Evolutionary conservation across 2,888 invertebrate genomes (phyloP), one percentile per base, ranked within the genome.

Genomic region (Selenia dentaria): DNA sequence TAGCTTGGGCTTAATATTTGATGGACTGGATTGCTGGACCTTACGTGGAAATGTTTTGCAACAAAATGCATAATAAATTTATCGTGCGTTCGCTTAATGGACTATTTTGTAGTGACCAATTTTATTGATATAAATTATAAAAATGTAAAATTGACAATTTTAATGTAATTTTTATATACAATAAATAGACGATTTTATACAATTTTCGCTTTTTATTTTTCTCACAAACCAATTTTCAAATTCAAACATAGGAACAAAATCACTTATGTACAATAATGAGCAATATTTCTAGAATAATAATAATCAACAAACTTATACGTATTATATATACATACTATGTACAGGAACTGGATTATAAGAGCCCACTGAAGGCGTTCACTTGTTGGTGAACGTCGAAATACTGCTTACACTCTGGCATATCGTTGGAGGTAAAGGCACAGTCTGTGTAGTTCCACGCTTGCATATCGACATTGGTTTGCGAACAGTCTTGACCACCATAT

Each of bases 91-190:
- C 81, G 88, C 88, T 89, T 88, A 72, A 77, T 79, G 81, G 74
- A 88, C 83, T 88, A 88, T 85, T 88, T 89, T 86, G 89, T 89
- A 90, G 89, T 85, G 88, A 90, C 89, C 89, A 90, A 90, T 88
- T 89, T 86, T 88, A 85, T 80, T 74, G 78, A 79, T 86, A 86
- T 83, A 70, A 76, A 83, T 74, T 60, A 69, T 69, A 75, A 80
- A n/a, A 77, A 74, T 85, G 87, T 89, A 88, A 88, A 88, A 85
- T 87, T 87, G 87, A 88, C 86, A 87, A 89, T 88, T 89, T 87
- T 86, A 88, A 89, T 87, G 90, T 89, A 88, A 89, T 85, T 89
- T 89, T 90, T 90, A 87, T 90, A 88, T 89, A 90, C 89, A 91
- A 87, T 89, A 88, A 91, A 91, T 90, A 89, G 87, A 87, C 79